phyloP scores from a whole-genome alignment of 2,113 vertebrate genomes.

The Bolborhynchus lineola region DNA sequence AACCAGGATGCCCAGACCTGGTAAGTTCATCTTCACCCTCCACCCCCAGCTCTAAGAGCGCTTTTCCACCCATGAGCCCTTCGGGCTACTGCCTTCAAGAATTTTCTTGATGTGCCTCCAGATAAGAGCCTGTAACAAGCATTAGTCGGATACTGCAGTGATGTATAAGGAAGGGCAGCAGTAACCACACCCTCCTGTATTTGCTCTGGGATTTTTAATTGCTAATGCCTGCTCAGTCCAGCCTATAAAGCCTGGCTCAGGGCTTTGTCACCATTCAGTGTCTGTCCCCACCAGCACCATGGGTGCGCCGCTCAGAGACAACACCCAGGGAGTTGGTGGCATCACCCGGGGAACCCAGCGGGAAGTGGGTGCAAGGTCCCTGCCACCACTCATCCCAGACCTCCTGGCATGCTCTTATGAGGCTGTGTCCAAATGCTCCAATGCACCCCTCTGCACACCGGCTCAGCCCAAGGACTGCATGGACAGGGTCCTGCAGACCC shows the following conservation, averaged over 20 bases:
- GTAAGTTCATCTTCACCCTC: neutral
- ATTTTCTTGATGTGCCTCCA: constrained; percentile 9
- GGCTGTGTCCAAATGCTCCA: fast-evolving
- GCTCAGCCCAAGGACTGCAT: neutral
- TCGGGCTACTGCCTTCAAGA: neutral
- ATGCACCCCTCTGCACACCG: neutral
- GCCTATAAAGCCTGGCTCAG: neutral
- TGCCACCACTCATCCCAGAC: neutral
- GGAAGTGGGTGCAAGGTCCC: neutral
- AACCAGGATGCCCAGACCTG: neutral
- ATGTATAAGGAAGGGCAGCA: neutral
- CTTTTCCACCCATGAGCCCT: neutral
- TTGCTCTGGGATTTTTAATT: constrained; percentile 29
- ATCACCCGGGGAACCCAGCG: fast-evolving
- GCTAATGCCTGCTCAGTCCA: neutral
- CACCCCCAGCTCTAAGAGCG: neutral
- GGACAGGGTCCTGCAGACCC: neutral
- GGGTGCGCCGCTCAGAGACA: neutral
- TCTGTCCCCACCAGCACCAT: neutral
- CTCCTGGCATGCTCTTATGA: neutral
- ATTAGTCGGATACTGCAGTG: neutral
- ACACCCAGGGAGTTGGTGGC: neutral
- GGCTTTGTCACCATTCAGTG: neutral
- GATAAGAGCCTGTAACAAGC: neutral
- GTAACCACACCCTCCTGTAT: constrained; percentile 22